phyloP scores from a whole-genome alignment of 2,113 vertebrate species.

The Synchiropus splendidus region DNA sequence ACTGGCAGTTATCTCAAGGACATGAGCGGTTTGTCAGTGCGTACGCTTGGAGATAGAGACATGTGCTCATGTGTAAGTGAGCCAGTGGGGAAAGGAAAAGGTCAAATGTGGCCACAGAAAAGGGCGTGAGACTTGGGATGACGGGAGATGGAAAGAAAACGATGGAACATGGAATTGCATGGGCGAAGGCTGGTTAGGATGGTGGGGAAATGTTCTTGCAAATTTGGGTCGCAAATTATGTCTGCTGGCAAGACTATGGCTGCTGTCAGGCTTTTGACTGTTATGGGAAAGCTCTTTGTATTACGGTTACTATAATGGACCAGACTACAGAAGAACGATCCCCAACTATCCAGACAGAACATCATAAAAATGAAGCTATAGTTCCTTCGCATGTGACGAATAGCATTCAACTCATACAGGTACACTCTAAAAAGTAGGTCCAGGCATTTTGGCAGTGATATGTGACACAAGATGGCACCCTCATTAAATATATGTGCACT shows the following conservation, averaged over 20 bases:
- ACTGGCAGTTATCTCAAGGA: conserved; percentile 18
- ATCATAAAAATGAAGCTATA: conserved; percentile 12
- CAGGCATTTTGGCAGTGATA: no score
- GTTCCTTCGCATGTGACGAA: no score
- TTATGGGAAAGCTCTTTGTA: no score
- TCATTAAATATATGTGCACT: no score
- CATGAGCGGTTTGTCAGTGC: conserved; percentile 14
- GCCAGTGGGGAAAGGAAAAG: conserved; percentile 19
- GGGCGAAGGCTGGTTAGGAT: conserved; percentile 9
- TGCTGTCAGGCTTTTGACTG: no score
- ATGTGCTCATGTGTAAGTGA: conserved; percentile 12
- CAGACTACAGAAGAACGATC: no score
- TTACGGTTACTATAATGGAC: no score
- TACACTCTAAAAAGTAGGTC: no score
- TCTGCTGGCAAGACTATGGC: no score
- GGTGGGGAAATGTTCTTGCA: conserved; percentile 5
- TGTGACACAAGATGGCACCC: no score
- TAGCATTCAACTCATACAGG: no score
- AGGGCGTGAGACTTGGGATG: conserved; percentile 7
- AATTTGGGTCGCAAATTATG: no score
- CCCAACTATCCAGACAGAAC: conserved; percentile 19
- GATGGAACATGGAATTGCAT: conserved; percentile 2
- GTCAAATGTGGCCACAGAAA: conserved; percentile 33
- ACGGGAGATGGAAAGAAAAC: conserved; percentile 32
- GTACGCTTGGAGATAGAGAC: conserved; percentile 5